Conservation (phyloP, 53 echinoderm and acorn worm species). For the Arbacia lixula region DNA sequence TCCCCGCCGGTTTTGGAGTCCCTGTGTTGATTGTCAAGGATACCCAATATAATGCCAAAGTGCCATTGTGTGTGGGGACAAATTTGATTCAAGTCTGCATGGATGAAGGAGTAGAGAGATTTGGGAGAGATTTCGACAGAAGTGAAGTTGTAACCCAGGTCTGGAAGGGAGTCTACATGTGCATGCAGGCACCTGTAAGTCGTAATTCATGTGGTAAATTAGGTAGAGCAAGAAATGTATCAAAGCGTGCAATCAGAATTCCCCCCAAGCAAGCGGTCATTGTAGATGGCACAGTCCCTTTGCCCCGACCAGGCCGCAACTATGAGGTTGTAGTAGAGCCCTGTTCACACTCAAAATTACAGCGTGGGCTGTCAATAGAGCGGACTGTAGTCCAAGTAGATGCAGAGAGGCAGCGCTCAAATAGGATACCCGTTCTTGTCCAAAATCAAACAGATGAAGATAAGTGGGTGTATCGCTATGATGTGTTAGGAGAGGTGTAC, state of each 20-base stretch:
- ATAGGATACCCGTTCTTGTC: conserved; percentile 1
- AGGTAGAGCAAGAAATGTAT: not conserved
- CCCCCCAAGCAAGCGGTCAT: conserved; percentile 1
- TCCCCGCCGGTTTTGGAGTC: not conserved
- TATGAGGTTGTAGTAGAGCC: conserved; percentile 30
- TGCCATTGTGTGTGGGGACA: conserved; percentile 42
- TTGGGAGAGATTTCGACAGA: not conserved
- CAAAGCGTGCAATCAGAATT: not conserved
- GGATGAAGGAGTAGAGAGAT: not conserved
- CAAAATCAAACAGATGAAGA: not conserved
- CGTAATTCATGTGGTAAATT: not conserved
- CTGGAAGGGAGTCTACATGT: not conserved
- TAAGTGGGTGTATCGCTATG: not conserved
- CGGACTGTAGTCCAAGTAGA: not conserved
- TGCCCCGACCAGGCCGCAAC: not conserved
- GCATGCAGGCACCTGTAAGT: not conserved
- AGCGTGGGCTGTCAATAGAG: not conserved
- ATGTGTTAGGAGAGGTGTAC: not conserved
- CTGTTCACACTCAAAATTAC: not conserved
- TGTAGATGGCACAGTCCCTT: not conserved
- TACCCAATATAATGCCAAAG: conserved; percentile 28
- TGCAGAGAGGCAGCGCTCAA: not conserved
- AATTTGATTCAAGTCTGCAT: conserved; percentile 24
- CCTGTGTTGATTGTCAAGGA: conserved; percentile 41
- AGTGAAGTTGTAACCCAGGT: not conserved